Evolutionary conservation across 1,140 invertebrate genomes (phyloP).

Genomic region (Aphelinus certus): DNA sequence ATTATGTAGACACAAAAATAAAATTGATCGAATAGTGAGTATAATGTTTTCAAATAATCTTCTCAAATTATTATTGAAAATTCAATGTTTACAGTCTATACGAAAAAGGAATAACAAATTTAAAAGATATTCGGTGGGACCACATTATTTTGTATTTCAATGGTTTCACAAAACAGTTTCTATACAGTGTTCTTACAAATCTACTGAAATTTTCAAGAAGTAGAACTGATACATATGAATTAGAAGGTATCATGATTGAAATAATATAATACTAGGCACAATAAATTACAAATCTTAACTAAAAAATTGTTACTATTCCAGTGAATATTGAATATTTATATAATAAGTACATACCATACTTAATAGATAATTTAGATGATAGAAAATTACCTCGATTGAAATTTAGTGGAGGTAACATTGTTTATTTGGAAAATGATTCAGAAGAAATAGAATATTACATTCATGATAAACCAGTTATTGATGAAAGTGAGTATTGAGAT

Average conservation of each 20-base stretch:
- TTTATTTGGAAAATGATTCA: conserved; percentile 34
- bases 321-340: conserved; percentile 48
- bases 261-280: neutral
- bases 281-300: conserved; percentile 12
- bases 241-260: neutral
- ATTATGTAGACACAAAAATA: conserved; percentile 55
- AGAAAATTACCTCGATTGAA: conserved; percentile 48
- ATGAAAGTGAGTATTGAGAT: neutral
- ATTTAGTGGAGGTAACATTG: conserved; percentile 42
- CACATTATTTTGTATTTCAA: conserved; percentile 49
- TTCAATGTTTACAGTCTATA: conserved; percentile 49
- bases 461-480: neutral
- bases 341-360: conserved; percentile 40
- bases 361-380: conserved; percentile 38
- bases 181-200: conserved; percentile 33
- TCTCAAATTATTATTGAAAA: neutral
- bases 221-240: neutral
- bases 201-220: neutral
- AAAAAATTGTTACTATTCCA: conserved; percentile 37
- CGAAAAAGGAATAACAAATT: conserved; percentile 42
- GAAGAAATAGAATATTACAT: neutral
- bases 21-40: conserved; percentile 58
- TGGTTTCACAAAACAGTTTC: conserved; percentile 48
- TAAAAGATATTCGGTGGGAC: conserved; percentile 48
- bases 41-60: neutral